phyloP scores from a whole-genome alignment of 2,113 vertebrate genomes.

The Varanus salvator region DNA sequence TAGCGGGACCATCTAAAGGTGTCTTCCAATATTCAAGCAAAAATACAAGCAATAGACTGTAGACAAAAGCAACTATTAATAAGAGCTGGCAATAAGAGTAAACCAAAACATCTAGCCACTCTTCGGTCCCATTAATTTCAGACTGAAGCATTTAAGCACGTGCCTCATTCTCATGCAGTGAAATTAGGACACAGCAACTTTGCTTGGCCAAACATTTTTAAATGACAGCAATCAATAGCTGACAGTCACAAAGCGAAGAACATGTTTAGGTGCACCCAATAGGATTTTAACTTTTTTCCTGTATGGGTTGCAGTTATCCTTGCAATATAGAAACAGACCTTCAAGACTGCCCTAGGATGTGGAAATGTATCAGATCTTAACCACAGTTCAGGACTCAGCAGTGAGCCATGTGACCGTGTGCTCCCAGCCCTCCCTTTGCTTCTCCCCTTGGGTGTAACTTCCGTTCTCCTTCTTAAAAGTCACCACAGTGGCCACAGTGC shows the following conservation, averaged over 20 bases:
- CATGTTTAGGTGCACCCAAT: no score
- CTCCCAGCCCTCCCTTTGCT: neutral
- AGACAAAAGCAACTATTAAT: neutral
- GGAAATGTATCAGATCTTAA: neutral
- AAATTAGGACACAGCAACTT: neutral
- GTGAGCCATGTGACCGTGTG: neutral
- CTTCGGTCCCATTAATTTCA: no score
- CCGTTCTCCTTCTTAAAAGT: neutral
- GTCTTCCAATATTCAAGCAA: neutral
- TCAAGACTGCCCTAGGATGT: neutral
- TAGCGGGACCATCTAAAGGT: neutral
- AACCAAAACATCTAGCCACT: neutral
- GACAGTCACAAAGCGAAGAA: neutral
- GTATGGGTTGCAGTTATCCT: neutral
- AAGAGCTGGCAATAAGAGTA: neutral
- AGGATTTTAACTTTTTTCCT: neutral
- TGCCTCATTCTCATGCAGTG: neutral
- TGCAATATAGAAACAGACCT: neutral
- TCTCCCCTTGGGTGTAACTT: neutral
- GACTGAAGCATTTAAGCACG: neutral
- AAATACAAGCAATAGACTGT: neutral
- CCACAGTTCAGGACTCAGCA: neutral
- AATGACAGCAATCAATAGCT: neutral
- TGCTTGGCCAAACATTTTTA: neutral
- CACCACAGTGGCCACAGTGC: no score